A percentile compares a stretch with the other conserved stretches of the same genome.
Conservation (phyloP, 2,113 vertebrate genomes). For the Hippocampus zosterae region DNA sequence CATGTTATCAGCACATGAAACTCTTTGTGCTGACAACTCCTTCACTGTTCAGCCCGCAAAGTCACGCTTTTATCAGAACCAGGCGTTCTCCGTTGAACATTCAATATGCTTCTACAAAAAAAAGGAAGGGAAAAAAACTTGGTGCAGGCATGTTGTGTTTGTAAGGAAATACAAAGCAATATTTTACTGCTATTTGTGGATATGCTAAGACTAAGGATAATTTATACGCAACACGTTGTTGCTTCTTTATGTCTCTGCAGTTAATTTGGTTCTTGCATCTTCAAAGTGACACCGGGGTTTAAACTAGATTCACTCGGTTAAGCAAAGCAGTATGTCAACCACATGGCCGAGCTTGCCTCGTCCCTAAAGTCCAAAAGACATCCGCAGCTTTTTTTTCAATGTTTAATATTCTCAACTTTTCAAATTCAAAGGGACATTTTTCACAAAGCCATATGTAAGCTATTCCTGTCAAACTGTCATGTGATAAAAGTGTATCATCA, state of each 20-base stretch:
- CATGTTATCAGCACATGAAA: not conserved
- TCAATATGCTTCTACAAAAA: conserved; percentile 9
- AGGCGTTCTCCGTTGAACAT: conserved; percentile 15
- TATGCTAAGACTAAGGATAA: not conserved
- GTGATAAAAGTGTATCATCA: not conserved
- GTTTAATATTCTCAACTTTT: not conserved
- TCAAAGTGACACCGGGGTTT: not conserved
- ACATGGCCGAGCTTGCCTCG: conserved; percentile 25
- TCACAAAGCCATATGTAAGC: not conserved
- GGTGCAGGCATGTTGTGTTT: not conserved
- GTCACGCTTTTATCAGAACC: conserved; percentile 20
- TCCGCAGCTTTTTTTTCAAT: not conserved
- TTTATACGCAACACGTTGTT: not conserved
- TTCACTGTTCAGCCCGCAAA: conserved; percentile 4
- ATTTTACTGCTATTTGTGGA: not conserved
- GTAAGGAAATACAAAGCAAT: not conserved
- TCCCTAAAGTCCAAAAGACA: not conserved
- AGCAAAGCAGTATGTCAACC: conserved; percentile 31
- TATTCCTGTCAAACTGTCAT: not conserved
- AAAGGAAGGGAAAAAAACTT: not conserved
- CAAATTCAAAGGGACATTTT: not conserved
- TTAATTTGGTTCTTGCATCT: conserved; percentile 14
- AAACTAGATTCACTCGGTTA: conserved; percentile 32
- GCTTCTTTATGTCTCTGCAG: conserved; percentile 16
- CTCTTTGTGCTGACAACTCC: conserved; percentile 9